Percentiles rank a stretch among this genome's conserved stretches.
phyloP scores from a whole-genome alignment of 2,888 invertebrate genomes.

The Trichacis sp. region DNA sequence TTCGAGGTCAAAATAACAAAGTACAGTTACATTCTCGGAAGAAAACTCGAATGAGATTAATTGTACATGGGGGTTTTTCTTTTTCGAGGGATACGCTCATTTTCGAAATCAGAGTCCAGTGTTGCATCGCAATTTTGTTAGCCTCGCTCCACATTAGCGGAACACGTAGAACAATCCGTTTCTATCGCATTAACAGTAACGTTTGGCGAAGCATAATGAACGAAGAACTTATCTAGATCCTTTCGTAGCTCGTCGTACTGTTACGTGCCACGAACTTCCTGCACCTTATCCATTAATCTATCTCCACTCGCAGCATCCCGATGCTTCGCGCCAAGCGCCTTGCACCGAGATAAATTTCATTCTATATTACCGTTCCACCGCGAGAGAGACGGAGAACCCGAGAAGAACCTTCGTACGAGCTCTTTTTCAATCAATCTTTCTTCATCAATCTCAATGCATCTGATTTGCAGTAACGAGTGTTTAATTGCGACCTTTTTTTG shows the following conservation, averaged over 20 bases:
- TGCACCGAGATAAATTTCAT: conserved; percentile 5
- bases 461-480: background rate
- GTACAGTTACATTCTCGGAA: background rate
- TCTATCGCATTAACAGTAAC: conserved; percentile 10
- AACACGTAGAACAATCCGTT: conserved; percentile 8
- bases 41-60: background rate
- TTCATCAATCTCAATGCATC: background rate
- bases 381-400: background rate
- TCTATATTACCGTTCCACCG: background rate
- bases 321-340: conserved; percentile 6
- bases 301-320: conserved; percentile 18
- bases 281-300: conserved; percentile 22
- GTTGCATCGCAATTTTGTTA: too few species aligned
- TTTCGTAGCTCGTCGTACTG: conserved; percentile 17
- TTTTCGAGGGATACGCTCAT: background rate
- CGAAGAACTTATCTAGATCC: conserved; percentile 23
- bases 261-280: conserved; percentile 22
- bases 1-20: background rate
- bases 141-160: conserved; percentile 3
- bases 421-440: background rate
- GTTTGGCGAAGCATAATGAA: conserved; percentile 4
- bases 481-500: background rate
- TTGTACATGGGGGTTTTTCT: background rate
- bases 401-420: background rate
- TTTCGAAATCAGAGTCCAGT: background rate